phyloP scores from a whole-genome alignment of 2,113 vertebrate genomes.

The Aspidoscelis tigris region DNA sequence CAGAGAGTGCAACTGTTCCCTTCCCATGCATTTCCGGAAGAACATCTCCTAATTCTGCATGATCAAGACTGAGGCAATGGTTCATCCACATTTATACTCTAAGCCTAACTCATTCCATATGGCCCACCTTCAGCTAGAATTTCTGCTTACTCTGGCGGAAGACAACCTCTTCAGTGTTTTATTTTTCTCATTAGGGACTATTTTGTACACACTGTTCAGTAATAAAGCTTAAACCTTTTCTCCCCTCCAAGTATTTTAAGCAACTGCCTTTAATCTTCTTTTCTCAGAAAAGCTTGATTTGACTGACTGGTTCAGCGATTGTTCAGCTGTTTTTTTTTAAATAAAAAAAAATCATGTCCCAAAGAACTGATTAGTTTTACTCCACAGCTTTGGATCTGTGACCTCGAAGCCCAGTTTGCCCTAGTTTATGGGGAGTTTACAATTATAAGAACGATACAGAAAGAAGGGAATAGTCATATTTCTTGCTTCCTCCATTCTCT shows the following conservation, averaged over 20 bases:
- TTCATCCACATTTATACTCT: conserved; percentile 54
- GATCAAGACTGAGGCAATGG: conserved; percentile 51
- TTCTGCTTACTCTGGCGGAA: conserved; percentile 58
- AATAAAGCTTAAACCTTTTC: conserved; percentile 78
- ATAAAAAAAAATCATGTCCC: conserved; percentile 59
- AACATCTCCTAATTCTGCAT: conserved; percentile 69
- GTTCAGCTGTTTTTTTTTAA: conserved; percentile 47
- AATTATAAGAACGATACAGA: conserved; percentile 46
- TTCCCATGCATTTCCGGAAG: conserved; percentile 40
- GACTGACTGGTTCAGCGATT: conserved; percentile 75
- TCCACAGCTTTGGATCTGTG: conserved; percentile 62
- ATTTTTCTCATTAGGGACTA: conserved; percentile 64
- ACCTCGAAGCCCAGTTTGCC: conserved; percentile 58
- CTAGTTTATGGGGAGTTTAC: conserved; percentile 68
- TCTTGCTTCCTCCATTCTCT: conserved; percentile 29
- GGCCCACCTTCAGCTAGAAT: conserved; percentile 74
- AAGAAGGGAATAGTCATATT: conserved; percentile 14
- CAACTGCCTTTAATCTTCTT: conserved; percentile 85
- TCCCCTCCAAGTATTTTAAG: conserved; percentile 71
- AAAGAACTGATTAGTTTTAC: conserved; percentile 73
- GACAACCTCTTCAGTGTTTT: conserved; percentile 67
- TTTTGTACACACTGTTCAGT: conserved; percentile 70
- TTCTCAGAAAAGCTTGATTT: conserved; percentile 81
- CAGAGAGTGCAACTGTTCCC: conserved; percentile 43
- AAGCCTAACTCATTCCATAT: conserved; percentile 80